Evolutionary conservation across 2,888 invertebrate genomes (phyloP), one percentile per base, ranked within the genome.

Genomic region (Platycheirus albimanus): DNA sequence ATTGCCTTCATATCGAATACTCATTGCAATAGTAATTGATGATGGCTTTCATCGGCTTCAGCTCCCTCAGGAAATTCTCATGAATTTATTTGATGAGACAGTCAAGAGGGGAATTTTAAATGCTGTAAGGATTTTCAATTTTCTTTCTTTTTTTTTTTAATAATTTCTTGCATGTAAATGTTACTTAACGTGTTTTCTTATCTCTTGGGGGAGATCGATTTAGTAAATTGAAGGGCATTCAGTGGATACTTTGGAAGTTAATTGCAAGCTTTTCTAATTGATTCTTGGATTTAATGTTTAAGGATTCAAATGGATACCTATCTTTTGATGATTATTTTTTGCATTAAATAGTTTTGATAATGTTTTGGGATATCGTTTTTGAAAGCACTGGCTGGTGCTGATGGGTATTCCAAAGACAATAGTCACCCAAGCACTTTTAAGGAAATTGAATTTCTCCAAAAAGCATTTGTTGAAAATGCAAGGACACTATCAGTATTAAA

Each of bases 1-100:
- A 2, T 41, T 56, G 38, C 38, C 56, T 47, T 45, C 52, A 61
- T 67, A 61, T 61, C 52, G 45, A 54, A 77, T 67, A 38, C 28
- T 33, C 43, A 51, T 51, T 71, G 76, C 81, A 76, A 67, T 47
- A 61, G 70, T 81, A 81, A 81, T 81, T 81, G 66, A 81, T 81
- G 66, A 81, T 76, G 71, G 58, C 71, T 76, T 76, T 76, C 76
- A 76, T 76, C 66, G 81, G 15, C 19, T 76, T 76, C 66, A 76
- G 15, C 19, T 76, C 76, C 71, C 81, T 43, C 7, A 76, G 81
- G 71, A 71, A 30, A 36, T 36, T 38, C 28, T 72, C 76, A 71
- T 76, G 61, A 66, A 71, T 71, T 81, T 61, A 81, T 71, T 76
- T 72, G 71, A 81, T 81, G 71, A 58, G 58, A 71, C 64, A 75